A percentile compares a stretch with the other conserved stretches of the same genome.
Evolutionary conservation across 2,797 vertebrate species (phyloP).

Genomic region (Cossypha caffra): DNA sequence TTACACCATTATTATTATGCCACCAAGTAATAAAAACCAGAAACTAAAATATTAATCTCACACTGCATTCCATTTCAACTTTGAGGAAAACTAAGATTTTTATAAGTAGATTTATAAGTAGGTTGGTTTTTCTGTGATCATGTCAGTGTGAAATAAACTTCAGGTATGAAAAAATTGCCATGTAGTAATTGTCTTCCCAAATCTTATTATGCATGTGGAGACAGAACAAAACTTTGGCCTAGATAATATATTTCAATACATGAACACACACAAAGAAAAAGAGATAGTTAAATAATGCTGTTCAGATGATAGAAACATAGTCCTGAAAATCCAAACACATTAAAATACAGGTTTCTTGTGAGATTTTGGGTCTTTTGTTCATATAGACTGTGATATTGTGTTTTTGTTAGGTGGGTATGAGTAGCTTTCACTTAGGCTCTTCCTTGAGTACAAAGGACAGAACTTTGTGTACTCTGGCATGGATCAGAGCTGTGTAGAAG

Average conservation of each 20-base stretch:
- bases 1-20: background rate
- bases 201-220: background rate
- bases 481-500: background rate
- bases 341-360: background rate
- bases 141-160: background rate
- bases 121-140: background rate
- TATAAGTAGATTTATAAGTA: background rate
- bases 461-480: background rate
- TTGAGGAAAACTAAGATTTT: background rate
- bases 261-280: background rate
- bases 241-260: background rate
- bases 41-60: background rate
- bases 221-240: background rate
- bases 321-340: background rate
- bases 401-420: background rate
- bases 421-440: background rate
- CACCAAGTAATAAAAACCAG: background rate
- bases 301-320: background rate
- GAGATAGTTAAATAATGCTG: background rate
- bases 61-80: background rate
- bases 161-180: background rate
- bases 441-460: background rate
- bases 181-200: background rate
- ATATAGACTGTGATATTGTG: background rate
- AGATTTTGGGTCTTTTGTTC: background rate